Percentiles rank a stretch among this genome's conserved stretches.
These are phyloP conservation scores for Heloderma charlesbogerti DNA, from an alignment of 2,113 vertebrate genomes.

Conservation along the genomic window DNA sequence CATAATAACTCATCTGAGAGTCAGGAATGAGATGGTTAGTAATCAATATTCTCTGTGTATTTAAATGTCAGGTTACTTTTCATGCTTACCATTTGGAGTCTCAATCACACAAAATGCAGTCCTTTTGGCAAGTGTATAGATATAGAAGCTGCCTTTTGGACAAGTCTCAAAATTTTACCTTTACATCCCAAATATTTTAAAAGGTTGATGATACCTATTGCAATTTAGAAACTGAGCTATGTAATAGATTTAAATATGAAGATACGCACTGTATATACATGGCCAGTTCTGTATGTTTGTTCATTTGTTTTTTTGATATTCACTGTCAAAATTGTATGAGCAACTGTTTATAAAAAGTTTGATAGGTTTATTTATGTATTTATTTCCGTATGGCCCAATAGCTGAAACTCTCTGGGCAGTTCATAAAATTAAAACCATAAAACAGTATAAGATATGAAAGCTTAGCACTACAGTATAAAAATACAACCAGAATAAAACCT, in stretches of 20 bases:
- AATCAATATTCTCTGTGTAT: constrained; percentile 59
- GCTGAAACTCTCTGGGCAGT: too few species aligned
- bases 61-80: constrained; percentile 59
- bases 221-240: background rate
- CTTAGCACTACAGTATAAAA: too few species aligned
- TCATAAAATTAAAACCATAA: too few species aligned
- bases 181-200: background rate
- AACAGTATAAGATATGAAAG: too few species aligned
- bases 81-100: constrained; percentile 21
- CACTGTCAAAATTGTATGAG: background rate
- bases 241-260: background rate
- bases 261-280: background rate
- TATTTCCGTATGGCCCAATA: too few species aligned
- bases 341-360: background rate
- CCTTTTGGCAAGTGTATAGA: background rate
- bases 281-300: too few species aligned
- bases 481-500: too few species aligned
- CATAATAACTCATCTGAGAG: constrained; percentile 54
- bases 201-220: background rate
- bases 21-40: constrained; percentile 26
- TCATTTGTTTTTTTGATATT: background rate
- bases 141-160: background rate
- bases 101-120: background rate
- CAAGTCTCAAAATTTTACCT: background rate
- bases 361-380: too few species aligned